Percentiles rank a stretch among this genome's conserved stretches.
Evolutionary conservation across 1,140 invertebrate genomes (phyloP).

Genomic region (Oryzaephilus surinamensis): DNA sequence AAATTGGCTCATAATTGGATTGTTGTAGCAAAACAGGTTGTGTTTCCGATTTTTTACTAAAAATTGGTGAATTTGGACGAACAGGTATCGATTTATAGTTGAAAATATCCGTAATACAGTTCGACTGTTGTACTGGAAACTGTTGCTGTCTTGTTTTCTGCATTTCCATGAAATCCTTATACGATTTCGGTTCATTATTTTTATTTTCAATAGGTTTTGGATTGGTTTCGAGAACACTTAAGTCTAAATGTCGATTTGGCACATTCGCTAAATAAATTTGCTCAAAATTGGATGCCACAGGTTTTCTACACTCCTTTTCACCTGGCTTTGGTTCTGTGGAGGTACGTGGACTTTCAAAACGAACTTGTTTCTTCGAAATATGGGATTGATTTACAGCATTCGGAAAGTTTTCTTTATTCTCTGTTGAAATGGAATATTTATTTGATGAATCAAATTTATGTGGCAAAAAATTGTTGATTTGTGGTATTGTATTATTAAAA

Average conservation of each 20-base stretch:
- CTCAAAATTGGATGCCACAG: constrained; percentile 22
- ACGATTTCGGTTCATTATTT: constrained; percentile 2
- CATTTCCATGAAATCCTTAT: no score
- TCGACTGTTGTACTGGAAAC: background rate
- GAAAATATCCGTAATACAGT: constrained; percentile 18
- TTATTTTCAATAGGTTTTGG: constrained; percentile 4
- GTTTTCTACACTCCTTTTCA: constrained; percentile 3
- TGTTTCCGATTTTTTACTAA: background rate
- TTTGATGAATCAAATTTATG: constrained; percentile 13
- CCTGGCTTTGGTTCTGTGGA: constrained; percentile 2
- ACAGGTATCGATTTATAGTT: background rate
- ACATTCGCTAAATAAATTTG: constrained; percentile 33
- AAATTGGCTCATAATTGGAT: no score
- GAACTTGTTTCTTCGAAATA: background rate
- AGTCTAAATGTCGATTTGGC: constrained; percentile 30
- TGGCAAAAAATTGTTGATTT: constrained; percentile 6
- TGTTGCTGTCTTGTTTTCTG: background rate
- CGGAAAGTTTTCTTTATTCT: constrained; percentile 5
- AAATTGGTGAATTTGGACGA: background rate
- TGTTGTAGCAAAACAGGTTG: no score
- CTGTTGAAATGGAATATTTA: constrained; percentile 3
- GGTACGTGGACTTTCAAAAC: constrained; percentile 4
- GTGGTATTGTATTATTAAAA: constrained; percentile 5
- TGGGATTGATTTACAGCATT: background rate
- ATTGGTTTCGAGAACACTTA: constrained; percentile 33